These are phyloP conservation scores for Anthoscopus minutus DNA, from an alignment of 2,113 vertebrate species.

Conservation along the genomic window DNA sequence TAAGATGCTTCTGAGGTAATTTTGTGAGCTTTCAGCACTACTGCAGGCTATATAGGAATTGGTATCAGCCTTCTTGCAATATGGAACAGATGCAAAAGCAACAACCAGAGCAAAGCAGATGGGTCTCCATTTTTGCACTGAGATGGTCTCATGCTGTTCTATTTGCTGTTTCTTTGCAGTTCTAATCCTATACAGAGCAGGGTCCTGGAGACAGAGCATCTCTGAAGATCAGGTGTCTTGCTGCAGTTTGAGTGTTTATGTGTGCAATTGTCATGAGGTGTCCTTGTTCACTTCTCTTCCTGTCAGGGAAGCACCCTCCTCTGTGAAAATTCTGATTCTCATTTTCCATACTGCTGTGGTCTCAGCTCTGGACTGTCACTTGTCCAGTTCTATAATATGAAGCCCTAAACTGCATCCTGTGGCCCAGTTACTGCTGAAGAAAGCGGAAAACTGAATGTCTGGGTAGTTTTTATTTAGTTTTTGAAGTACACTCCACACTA, in stretches of 20 bases:
- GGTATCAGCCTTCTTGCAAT: not conserved
- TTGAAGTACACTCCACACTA: not conserved
- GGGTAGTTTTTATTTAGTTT: not conserved
- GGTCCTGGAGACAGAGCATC: not conserved
- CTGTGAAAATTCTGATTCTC: not conserved
- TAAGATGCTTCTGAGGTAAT: constrained; percentile 10
- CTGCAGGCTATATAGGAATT: not conserved
- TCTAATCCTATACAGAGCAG: not conserved
- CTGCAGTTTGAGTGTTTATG: not conserved
- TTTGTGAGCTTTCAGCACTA: not conserved
- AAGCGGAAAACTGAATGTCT: constrained; percentile 32
- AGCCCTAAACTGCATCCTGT: not conserved
- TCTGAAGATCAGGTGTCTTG: not conserved
- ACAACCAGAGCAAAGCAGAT: not conserved
- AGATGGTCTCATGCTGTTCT: accelerated
- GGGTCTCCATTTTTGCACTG: not conserved
- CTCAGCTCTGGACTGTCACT: not conserved
- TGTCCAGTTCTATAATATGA: not conserved
- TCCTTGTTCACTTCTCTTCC: not conserved
- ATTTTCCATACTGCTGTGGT: constrained; percentile 3
- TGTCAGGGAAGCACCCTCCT: accelerated
- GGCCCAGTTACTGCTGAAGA: constrained; percentile 11
- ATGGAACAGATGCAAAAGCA: not conserved
- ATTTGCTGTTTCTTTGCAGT: not conserved
- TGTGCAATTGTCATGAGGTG: constrained; percentile 5